Percentiles rank a stretch among this genome's conserved stretches.
phyloP scores from a whole-genome alignment of 2,113 vertebrate genomes.

The Sorex fumeus region DNA sequence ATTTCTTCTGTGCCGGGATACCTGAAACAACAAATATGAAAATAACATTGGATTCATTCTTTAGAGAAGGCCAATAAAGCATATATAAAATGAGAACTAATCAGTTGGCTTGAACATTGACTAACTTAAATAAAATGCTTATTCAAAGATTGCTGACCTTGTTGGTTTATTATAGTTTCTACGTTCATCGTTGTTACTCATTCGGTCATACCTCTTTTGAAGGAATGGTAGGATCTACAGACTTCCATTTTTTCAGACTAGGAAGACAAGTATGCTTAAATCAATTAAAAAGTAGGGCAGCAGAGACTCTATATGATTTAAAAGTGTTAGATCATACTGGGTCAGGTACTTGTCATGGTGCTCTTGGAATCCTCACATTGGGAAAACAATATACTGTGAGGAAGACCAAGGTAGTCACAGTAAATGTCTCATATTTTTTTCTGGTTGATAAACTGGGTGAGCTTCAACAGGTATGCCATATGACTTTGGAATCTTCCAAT shows the following conservation, averaged over 20 bases:
- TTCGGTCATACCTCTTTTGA: not conserved
- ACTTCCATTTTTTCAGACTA: not conserved
- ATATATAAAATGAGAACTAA: not conserved
- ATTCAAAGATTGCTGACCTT: not conserved
- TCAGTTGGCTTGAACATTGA: conserved; percentile 11
- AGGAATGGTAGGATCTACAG: not conserved
- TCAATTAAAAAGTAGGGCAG: not conserved
- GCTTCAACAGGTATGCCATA: not conserved
- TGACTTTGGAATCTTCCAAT: not conserved
- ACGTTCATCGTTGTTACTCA: not conserved
- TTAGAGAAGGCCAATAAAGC: conserved; percentile 25
- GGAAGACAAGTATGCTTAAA: not conserved
- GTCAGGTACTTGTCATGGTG: not conserved
- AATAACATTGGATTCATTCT: conserved; percentile 8
- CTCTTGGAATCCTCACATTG: not conserved
- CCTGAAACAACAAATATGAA: conserved; percentile 84
- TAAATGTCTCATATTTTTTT: not conserved
- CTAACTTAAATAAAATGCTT: conserved; percentile 40
- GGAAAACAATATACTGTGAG: not conserved
- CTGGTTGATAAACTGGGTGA: not conserved
- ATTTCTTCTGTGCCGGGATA: conserved; percentile 94
- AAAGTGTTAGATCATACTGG: not conserved
- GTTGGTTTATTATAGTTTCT: not conserved
- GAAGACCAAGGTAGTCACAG: not conserved
- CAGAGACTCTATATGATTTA: not conserved